Conservation (phyloP, 2,888 invertebrate genomes). For the Camptogramma bilineatum region DNA sequence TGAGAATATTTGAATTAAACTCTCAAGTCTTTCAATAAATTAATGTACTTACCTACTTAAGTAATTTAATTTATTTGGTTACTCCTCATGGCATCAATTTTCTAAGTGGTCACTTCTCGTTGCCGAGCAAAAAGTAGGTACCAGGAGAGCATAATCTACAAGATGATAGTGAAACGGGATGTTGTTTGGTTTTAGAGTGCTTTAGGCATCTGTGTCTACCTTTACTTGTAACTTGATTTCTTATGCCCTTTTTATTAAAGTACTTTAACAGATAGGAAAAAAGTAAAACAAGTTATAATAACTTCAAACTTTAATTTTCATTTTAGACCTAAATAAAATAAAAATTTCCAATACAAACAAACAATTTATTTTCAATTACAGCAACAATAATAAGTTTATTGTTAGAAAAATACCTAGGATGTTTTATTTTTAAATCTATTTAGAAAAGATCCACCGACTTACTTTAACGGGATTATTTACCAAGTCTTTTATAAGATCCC, state of each 20-base stretch:
- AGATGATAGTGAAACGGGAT: no score
- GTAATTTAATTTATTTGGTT: no score
- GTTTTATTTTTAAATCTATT: slow-evolving; percentile 12
- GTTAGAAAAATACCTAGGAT: slow-evolving; percentile 16
- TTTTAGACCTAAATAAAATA: slow-evolving; percentile 42
- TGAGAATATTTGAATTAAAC: no score
- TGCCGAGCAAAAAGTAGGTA: no score
- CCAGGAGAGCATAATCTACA: no score
- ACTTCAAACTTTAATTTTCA: slow-evolving; percentile 42
- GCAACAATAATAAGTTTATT: slow-evolving; percentile 26
- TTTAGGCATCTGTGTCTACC: neutral
- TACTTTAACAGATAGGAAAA: neutral
- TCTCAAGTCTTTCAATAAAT: no score
- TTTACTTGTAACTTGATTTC: no score
- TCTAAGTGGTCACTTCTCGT: no score
- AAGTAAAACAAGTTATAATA: slow-evolving; percentile 28
- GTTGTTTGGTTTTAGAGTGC: neutral
- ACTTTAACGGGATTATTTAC: neutral
- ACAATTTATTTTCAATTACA: slow-evolving; percentile 35
- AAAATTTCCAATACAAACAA: slow-evolving; percentile 43
- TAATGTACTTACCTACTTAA: no score
- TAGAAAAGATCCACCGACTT: neutral
- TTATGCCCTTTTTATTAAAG: no score
- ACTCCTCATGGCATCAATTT: no score
- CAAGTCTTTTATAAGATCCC: no score